Conservation (phyloP, 2,113 vertebrate species). For the Lutjanus erythropterus region DNA sequence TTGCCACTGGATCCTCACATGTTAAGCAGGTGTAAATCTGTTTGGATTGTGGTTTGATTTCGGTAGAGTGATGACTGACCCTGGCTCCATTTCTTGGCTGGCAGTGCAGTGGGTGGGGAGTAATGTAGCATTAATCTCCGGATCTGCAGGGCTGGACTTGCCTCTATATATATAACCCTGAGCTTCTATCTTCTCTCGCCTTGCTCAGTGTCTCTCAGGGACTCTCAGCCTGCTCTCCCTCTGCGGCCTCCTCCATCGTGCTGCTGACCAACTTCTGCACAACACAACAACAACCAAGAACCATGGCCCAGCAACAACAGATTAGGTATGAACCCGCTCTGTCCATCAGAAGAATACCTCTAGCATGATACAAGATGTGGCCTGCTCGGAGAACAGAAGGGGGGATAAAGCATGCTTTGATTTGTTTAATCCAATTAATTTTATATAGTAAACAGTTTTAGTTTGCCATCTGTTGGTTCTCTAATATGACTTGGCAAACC, state of each 20-base stretch:
- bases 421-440: neutral
- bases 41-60: conserved; percentile 34
- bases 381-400: neutral
- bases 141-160: conserved; percentile 38
- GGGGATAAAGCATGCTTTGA: neutral
- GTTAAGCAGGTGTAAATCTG: neutral
- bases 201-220: conserved; percentile 67
- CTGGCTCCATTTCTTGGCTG: conserved; percentile 51
- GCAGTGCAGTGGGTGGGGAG: conserved; percentile 61
- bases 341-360: neutral
- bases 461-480: neutral
- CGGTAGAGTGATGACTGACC: neutral
- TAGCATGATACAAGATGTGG: neutral
- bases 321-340: conserved; percentile 82
- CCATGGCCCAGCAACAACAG: conserved; percentile 87
- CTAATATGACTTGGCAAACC: neutral
- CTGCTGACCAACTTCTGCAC: conserved; percentile 48
- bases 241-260: conserved; percentile 52
- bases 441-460: neutral
- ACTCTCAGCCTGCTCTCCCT: conserved; percentile 73
- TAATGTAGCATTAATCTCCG: conserved; percentile 30
- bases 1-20: neutral
- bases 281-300: conserved; percentile 52
- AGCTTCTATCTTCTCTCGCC: conserved; percentile 50
- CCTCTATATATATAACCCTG: conserved; percentile 70